Evolutionary conservation across 2,888 invertebrate species (phyloP).

Genomic region (Drosophila paracracens): DNA sequence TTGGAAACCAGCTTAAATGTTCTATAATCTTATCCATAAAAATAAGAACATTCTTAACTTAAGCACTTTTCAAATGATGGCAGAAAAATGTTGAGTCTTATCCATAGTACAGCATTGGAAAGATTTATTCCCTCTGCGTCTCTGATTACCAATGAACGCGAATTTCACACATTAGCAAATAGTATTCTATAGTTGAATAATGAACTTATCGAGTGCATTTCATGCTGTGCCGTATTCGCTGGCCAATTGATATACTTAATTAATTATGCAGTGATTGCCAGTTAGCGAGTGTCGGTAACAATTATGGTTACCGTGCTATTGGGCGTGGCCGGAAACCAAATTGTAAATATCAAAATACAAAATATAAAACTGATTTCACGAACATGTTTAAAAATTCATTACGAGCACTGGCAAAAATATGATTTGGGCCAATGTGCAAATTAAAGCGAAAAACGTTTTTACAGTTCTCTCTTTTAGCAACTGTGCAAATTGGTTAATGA

Average conservation of each 20-base stretch:
- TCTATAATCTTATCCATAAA: neutral
- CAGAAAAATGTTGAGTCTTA: neutral
- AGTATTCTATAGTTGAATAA: conserved; percentile 47
- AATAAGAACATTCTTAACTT: too few relatives aligned
- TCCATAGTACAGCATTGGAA: conserved; percentile 17
- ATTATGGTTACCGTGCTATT: neutral
- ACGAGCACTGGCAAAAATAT: neutral
- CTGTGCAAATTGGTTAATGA: conserved; percentile 37
- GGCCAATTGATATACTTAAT: conserved; percentile 47
- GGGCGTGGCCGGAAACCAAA: conserved; percentile 42
- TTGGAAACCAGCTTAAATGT: neutral
- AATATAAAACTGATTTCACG: conserved; percentile 2
- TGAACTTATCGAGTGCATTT: conserved; percentile 31
- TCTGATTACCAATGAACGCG: conserved; percentile 7
- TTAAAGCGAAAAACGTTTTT: conserved; percentile 17
- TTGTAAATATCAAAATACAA: conserved; percentile 22
- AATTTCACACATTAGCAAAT: conserved; percentile 23
- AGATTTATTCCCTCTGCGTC: conserved; percentile 25
- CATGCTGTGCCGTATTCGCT: neutral
- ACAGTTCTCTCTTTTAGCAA: neutral
- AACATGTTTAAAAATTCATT: conserved; percentile 48
- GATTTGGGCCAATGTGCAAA: conserved; percentile 12
- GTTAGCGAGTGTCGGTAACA: conserved; percentile 15
- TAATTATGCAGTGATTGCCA: conserved; percentile 70
- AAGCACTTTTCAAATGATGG: too few relatives aligned